Conservation (phyloP, 2,888 invertebrate genomes). For the Alloplasta piceator region DNA sequence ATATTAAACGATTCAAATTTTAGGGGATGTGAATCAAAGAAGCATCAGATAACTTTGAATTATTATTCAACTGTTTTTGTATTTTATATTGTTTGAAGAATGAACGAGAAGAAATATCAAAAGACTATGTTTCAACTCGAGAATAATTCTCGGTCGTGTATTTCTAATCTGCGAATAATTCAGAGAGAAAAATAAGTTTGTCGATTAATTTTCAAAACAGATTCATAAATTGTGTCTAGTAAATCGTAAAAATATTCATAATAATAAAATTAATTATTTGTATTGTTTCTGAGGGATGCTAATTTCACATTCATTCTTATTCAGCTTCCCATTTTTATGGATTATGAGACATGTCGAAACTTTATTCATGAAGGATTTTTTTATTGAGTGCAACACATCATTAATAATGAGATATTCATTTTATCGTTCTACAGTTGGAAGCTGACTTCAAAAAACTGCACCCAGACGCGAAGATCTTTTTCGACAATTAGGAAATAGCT, state of each 20-base stretch:
- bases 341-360: no score
- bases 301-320: no score
- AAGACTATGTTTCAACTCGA: conserved; percentile 13
- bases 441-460: not conserved
- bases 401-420: not conserved
- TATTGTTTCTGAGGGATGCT: not conserved
- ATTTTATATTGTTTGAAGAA: conserved; percentile 2
- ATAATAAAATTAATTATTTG: not conserved
- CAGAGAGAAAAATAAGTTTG: no score
- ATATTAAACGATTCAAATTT: no score
- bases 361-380: not conserved
- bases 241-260: not conserved
- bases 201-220: no score
- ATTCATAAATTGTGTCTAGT: not conserved
- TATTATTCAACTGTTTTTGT: no score
- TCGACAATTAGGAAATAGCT: conserved; percentile 4
- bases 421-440: not conserved
- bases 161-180: not conserved
- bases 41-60: no score
- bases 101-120: conserved; percentile 18
- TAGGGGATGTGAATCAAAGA: no score
- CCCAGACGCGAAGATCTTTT: not conserved
- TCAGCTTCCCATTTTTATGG: no score
- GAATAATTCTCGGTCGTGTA: conserved; percentile 12
- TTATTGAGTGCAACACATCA: not conserved